Conservation (phyloP, 2,113 vertebrate species). For the Crocuta crocuta region DNA sequence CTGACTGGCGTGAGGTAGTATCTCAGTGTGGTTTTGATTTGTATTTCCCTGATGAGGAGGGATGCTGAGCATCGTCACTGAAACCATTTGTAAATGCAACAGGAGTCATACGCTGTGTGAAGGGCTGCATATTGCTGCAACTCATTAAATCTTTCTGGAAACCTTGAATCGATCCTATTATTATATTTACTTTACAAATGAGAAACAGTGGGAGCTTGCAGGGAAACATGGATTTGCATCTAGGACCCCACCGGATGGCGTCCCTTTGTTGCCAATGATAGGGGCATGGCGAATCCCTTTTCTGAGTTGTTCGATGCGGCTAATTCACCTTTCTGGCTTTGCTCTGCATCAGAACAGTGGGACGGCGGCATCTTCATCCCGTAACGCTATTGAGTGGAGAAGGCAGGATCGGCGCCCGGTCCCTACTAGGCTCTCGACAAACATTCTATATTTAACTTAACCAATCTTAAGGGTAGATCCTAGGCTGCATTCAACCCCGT, state of each 20-base stretch:
- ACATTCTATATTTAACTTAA: too few relatives aligned
- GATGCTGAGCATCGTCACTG: background rate
- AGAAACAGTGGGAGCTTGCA: background rate
- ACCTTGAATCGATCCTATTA: background rate
- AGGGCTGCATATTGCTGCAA: rapidly evolving
- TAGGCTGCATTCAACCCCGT: background rate
- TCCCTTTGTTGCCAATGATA: rapidly evolving
- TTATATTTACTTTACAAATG: background rate
- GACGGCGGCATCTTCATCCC: background rate
- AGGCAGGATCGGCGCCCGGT: background rate
- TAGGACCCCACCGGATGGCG: rapidly evolving
- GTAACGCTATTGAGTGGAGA: rapidly evolving
- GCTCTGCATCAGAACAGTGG: background rate
- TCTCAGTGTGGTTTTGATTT: too few relatives aligned
- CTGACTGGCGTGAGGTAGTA: too few relatives aligned
- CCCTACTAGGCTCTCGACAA: background rate
- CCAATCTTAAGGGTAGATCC: background rate
- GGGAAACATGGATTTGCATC: background rate
- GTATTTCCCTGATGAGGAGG: too few relatives aligned
- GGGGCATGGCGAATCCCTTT: rapidly evolving
- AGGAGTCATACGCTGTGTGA: background rate
- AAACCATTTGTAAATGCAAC: background rate
- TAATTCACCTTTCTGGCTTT: background rate
- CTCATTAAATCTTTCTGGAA: background rate
- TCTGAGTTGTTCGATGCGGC: rapidly evolving